Evolutionary conservation across 2,888 invertebrate species (phyloP).

Genomic region (Watsonalla cultraria): DNA sequence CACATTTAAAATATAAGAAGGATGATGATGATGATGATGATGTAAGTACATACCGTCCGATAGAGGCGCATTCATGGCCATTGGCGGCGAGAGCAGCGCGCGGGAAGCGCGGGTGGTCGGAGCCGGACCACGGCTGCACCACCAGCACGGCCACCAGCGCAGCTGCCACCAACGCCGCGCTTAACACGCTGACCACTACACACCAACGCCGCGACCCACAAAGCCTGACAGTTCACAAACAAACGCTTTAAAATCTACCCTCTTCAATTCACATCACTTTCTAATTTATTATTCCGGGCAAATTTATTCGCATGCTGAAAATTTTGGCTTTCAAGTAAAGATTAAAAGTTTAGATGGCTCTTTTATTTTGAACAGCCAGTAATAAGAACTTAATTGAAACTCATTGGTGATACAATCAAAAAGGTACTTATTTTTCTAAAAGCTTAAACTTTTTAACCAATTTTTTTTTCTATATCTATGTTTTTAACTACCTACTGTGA

Average conservation of each 20-base stretch:
- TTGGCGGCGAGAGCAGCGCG: constrained; percentile 84
- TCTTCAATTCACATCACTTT: background rate
- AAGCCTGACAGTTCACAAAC: constrained; percentile 16
- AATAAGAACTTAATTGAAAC: no score
- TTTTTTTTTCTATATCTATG: no score
- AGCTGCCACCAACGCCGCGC: constrained; percentile 52
- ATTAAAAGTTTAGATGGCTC: no score
- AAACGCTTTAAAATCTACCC: background rate
- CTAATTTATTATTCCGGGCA: background rate
- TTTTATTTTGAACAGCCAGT: no score
- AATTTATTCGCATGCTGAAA: background rate
- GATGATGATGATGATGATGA: no score
- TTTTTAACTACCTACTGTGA: no score
- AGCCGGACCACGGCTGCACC: constrained; percentile 59
- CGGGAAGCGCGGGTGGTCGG: constrained; percentile 54
- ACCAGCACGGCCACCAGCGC: constrained; percentile 69
- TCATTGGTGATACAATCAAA: no score
- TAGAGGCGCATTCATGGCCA: constrained; percentile 84
- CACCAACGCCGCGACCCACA: constrained; percentile 45
- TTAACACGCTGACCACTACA: constrained; percentile 56
- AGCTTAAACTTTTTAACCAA: no score
- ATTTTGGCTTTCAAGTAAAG: background rate
- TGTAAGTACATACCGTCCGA: constrained; percentile 78
- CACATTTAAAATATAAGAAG: no score
- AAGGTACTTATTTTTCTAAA: no score